Percentiles rank a stretch among this genome's conserved stretches.
These are phyloP conservation scores for Xenops minutus DNA, from an alignment of 2,797 vertebrate genomes.

Conservation along the genomic window DNA sequence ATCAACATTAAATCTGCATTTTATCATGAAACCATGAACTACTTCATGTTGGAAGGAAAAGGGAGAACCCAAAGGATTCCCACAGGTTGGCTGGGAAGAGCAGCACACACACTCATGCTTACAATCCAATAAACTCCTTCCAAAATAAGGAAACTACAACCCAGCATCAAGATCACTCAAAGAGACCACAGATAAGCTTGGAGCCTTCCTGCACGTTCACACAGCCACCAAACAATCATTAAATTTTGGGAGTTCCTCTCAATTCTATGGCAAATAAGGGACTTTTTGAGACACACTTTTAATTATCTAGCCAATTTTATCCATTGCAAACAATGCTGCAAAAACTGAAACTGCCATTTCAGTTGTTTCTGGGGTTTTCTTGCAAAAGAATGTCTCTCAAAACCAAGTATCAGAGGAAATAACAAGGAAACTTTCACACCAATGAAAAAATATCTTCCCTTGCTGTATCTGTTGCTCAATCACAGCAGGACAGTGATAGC, in stretches of 20 bases:
- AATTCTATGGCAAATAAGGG: not conserved
- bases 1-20: not conserved
- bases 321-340: not conserved
- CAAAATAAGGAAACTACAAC: not conserved
- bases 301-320: not conserved
- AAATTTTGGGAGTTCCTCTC: not conserved
- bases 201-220: not conserved
- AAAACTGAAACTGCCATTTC: not conserved
- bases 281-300: not conserved
- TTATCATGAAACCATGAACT: not conserved
- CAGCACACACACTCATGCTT: not conserved
- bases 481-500: conserved; percentile 1
- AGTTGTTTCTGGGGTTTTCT: not conserved
- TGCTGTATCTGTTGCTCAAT: not conserved
- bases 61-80: not conserved
- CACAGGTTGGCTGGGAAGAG: not conserved
- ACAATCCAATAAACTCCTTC: not conserved
- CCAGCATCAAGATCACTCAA: not conserved
- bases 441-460: not conserved
- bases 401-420: not conserved
- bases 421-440: not conserved
- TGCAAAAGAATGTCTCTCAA: not conserved
- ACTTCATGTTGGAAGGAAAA: not conserved
- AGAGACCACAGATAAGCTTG: not conserved
- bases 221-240: not conserved